A percentile compares a stretch with the other conserved stretches of the same genome.
phyloP scores from a whole-genome alignment of 2,888 invertebrate genomes.

The Enchytraeus crypticus region DNA sequence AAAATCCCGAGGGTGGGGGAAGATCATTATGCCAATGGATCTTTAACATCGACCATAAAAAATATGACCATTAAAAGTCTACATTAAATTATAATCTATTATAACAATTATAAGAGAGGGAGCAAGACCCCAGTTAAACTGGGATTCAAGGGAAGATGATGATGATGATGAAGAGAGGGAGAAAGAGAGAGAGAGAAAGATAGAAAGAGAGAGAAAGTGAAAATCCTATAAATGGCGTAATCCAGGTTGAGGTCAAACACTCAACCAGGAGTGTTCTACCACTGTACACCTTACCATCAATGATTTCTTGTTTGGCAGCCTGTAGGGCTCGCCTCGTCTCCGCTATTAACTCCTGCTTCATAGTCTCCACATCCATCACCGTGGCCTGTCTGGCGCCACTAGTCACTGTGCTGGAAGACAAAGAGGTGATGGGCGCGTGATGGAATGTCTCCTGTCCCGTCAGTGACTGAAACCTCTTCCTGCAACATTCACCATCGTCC shows the following conservation, averaged over 20 bases:
- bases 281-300: conserved; percentile 72
- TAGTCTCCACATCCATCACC: conserved; percentile 68
- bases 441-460: conserved; percentile 37
- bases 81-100: too few species aligned
- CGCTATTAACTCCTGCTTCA: conserved; percentile 83
- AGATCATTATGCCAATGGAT: too few species aligned
- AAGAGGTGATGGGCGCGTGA: not conserved
- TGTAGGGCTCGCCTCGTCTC: conserved; percentile 83
- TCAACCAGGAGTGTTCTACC: not conserved
- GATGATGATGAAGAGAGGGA: not conserved
- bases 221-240: not conserved
- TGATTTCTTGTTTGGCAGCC: conserved; percentile 85
- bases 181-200: not conserved
- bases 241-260: not conserved
- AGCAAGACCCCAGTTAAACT: too few species aligned
- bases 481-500: not conserved
- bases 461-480: conserved; percentile 33
- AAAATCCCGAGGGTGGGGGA: too few species aligned
- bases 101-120: not conserved
- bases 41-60: too few species aligned
- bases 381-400: not conserved
- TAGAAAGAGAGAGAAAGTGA: too few species aligned
- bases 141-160: too few species aligned
- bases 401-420: too few species aligned
- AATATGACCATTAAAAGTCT: too few species aligned